Percentiles rank a stretch among this genome's conserved stretches.
Evolutionary conservation across 2,113 vertebrate genomes (phyloP).

Genomic region (Equus przewalskii): DNA sequence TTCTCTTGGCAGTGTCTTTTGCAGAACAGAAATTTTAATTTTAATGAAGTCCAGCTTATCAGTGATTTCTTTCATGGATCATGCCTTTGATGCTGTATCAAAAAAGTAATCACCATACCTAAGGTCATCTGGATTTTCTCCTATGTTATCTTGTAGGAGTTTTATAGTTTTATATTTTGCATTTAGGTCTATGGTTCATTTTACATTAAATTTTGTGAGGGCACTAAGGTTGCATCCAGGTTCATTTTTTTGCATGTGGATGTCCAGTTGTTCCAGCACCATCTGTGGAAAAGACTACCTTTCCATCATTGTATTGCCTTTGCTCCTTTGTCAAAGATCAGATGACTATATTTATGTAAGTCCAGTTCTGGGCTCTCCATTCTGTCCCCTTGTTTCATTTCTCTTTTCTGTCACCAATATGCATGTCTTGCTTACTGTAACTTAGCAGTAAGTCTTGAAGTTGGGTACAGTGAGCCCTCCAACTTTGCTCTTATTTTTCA

Average conservation of each 20-base stretch:
- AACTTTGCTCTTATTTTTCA: not conserved
- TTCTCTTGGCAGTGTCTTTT: not conserved
- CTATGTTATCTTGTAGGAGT: not conserved
- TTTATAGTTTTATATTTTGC: not conserved
- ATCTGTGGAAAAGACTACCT: not conserved
- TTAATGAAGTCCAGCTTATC: not conserved
- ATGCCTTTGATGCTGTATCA: not conserved
- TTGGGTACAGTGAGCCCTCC: not conserved
- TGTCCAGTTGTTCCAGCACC: not conserved
- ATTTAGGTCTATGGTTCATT: not conserved
- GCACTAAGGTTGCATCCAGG: not conserved
- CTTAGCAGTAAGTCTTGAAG: not conserved
- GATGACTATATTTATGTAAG: not conserved
- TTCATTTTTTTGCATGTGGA: not conserved
- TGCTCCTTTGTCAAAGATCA: not conserved
- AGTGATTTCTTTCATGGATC: not conserved
- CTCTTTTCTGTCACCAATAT: not conserved
- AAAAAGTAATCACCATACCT: not conserved
- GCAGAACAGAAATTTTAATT: not conserved
- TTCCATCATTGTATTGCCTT: not conserved
- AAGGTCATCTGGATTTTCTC: not conserved
- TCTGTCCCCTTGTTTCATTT: not conserved
- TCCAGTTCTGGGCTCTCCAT: not conserved
- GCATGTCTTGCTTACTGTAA: not conserved
- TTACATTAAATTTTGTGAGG: not conserved